phyloP scores from a whole-genome alignment of 1,140 invertebrate genomes.

The Octopus bimaculoides region DNA sequence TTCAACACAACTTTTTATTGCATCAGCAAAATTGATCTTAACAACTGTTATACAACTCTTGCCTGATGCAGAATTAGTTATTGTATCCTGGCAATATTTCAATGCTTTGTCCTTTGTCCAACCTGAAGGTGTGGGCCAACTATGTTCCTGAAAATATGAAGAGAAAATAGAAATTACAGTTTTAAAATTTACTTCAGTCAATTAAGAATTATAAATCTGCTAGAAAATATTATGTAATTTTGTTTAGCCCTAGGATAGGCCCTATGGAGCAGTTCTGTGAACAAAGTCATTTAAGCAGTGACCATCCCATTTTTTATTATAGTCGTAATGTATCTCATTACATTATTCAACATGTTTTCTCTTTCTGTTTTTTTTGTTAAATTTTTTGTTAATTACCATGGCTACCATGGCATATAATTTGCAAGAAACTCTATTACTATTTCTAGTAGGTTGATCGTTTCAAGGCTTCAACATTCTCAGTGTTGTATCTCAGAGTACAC shows the following conservation, averaged over 20 bases:
- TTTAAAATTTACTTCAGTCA: neutral
- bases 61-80: slow-evolving; percentile 19
- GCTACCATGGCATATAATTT: no score
- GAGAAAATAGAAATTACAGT: neutral
- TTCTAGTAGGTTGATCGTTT: no score
- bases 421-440: no score
- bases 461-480: no score
- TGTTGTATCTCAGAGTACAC: no score
- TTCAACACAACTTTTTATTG: slow-evolving; percentile 34
- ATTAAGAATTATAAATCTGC: neutral
- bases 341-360: no score
- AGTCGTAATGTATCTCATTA: no score
- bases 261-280: no score
- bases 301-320: no score
- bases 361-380: no score
- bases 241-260: neutral
- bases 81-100: slow-evolving; percentile 28
- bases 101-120: slow-evolving; percentile 30
- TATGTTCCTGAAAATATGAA: neutral
- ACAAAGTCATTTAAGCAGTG: no score
- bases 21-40: slow-evolving; percentile 22
- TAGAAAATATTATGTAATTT: neutral
- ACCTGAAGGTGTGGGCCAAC: slow-evolving; percentile 33
- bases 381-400: no score
- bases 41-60: slow-evolving; percentile 25